Conservation (phyloP, 2,888 invertebrate species). For the Acrocyrtus sp. region DNA sequence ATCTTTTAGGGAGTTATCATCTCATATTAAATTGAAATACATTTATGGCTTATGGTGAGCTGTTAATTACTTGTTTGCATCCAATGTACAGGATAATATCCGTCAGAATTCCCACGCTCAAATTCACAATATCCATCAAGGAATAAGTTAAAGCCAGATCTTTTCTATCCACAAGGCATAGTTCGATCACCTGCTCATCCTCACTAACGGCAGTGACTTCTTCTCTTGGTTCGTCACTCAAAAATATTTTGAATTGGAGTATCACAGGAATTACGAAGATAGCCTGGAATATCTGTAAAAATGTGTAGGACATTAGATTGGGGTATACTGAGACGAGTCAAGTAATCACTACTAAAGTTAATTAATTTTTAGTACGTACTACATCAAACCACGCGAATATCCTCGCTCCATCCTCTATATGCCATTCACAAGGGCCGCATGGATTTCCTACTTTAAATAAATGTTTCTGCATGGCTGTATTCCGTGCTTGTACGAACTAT, state of each 20-base stretch:
- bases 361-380: no score
- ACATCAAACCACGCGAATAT: slow-evolving; percentile 35
- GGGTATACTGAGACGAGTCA: no score
- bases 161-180: no score
- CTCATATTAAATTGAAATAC: neutral
- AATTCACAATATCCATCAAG: slow-evolving; percentile 5
- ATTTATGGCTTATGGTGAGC: no score
- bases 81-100: slow-evolving; percentile 22
- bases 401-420: slow-evolving; percentile 12
- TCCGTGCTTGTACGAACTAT: no score
- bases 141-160: slow-evolving; percentile 17
- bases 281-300: slow-evolving; percentile 26
- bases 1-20: neutral
- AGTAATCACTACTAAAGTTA: no score
- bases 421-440: slow-evolving; percentile 40
- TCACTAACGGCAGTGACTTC: no score
- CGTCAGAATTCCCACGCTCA: slow-evolving; percentile 12
- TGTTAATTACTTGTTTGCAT: slow-evolving; percentile 9
- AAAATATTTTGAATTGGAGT: slow-evolving; percentile 8
- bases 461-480: slow-evolving; percentile 10
- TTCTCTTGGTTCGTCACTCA: neutral
- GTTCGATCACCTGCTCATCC: neutral
- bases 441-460: slow-evolving; percentile 28
- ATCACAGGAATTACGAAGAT: slow-evolving; percentile 28
- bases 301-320: neutral